These are phyloP conservation scores for Drosophila santomea DNA, from an alignment of 1,140 invertebrate species.

Conservation along the genomic window DNA sequence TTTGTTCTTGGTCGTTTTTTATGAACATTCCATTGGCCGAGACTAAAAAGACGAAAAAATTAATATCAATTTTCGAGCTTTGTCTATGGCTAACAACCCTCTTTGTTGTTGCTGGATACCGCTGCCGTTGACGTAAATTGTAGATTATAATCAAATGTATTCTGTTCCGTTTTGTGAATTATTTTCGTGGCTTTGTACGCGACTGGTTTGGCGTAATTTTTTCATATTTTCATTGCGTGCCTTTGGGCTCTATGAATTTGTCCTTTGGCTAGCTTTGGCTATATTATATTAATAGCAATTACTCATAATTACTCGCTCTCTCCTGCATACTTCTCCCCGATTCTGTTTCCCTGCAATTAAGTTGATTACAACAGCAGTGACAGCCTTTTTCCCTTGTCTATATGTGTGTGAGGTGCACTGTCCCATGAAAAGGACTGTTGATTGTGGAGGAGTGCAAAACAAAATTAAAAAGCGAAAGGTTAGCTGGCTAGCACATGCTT, in stretches of 20 bases:
- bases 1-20: conserved; percentile 59
- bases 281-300: conserved; percentile 80
- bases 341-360: conserved; percentile 58
- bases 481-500: conserved; percentile 41
- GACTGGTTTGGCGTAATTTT: conserved; percentile 25
- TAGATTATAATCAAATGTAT: conserved; percentile 67
- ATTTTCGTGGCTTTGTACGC: conserved; percentile 32
- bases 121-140: conserved; percentile 62
- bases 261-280: conserved; percentile 47
- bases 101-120: conserved; percentile 30
- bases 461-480: conserved; percentile 31
- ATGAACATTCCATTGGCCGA: conserved; percentile 61
- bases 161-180: conserved; percentile 38
- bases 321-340: conserved; percentile 3
- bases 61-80: conserved; percentile 82
- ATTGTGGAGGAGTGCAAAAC: conserved; percentile 19
- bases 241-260: conserved; percentile 62
- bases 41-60: conserved; percentile 53
- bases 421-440: conserved; percentile 38
- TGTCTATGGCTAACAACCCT: conserved; percentile 62
- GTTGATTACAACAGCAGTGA: conserved; percentile 68
- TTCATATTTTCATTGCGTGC: conserved; percentile 71
- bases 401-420: conserved; percentile 38
- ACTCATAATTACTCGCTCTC: conserved; percentile 73
- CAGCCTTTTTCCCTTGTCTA: conserved; percentile 19